Evolutionary conservation across 1,140 invertebrate genomes (phyloP), one percentile per base, ranked within the genome.

Genomic region (Solenopsis invicta): DNA sequence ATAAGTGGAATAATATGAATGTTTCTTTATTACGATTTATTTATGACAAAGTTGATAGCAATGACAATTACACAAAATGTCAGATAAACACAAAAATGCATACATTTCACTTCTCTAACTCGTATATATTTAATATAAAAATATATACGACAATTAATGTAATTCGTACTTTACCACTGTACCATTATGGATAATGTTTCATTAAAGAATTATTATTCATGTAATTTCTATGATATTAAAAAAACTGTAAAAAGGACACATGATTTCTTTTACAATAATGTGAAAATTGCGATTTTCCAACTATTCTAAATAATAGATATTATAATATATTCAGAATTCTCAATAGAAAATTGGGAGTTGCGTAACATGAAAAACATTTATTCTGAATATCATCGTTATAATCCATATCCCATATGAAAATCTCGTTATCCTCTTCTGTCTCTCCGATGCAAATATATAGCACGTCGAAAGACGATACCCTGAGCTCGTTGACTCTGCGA

Each of bases 401-500:
- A 75, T 75, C 13, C 29, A 29, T 29, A 29, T 29, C 29, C 34
- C 29, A 74, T 0, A 37, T 41, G 21, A 75, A 59, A 75, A 75
- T n/a, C 50, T 74, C 13, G n/a, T 45, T 61, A 45, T 75, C 13
- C 54, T 56, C n/a, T 5, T 24, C n/a, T 13, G 12, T 59, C 13
- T 75, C 12, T 52, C 41, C 2, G 13, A 75, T 21, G 54, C 52
- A 45, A 56, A 75, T 21, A 4, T 41, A 45, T 59, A 21, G 2
- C 52, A 41, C 9, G 29, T 72, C n/a, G 34, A 41, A 59, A 74
- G 71, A 72, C 29, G n/a, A 75, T 75, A 59, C 12, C n/a, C 0
- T n/a, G 21, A 76, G 75, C 56, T 76, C 41, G 41, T n/a, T 64
- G n/a, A 77, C 41, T 77, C 41, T 24, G 24, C 34, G 41, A 45